phyloP scores from a whole-genome alignment of 2,113 vertebrate genomes.

The Acinonyx jubatus region DNA sequence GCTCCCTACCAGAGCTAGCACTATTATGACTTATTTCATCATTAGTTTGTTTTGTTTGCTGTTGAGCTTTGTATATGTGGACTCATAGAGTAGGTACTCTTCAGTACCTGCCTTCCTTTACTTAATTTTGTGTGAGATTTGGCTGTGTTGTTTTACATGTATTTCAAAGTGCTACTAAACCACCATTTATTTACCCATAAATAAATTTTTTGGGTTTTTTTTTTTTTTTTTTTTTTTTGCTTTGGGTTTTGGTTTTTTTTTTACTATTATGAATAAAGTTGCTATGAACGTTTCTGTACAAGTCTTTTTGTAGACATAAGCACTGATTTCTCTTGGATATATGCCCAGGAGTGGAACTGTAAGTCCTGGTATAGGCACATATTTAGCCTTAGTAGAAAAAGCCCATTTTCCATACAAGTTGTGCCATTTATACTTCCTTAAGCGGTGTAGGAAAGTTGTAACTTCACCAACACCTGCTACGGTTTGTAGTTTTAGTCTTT shows the following conservation, averaged over 20 bases:
- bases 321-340: slow-evolving; percentile 31
- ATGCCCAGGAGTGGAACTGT: background rate
- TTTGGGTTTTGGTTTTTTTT: background rate
- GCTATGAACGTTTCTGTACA: background rate
- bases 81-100: background rate
- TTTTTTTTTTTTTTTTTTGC: background rate
- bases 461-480: background rate
- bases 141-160: background rate
- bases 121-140: background rate
- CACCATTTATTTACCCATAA: background rate
- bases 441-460: accelerated
- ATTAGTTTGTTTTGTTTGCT: background rate
- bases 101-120: background rate
- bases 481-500: background rate
- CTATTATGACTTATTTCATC: background rate
- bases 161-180: background rate
- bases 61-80: background rate
- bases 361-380: background rate
- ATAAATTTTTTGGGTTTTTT: too few relatives aligned
- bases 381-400: background rate
- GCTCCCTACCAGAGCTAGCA: background rate
- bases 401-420: background rate
- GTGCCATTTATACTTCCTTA: background rate
- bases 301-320: background rate
- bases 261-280: background rate